A percentile compares a stretch with the other conserved stretches of the same genome.
Evolutionary conservation across 64 coral and sea anemone species (phyloP).

Genomic region (Montipora cactus): DNA sequence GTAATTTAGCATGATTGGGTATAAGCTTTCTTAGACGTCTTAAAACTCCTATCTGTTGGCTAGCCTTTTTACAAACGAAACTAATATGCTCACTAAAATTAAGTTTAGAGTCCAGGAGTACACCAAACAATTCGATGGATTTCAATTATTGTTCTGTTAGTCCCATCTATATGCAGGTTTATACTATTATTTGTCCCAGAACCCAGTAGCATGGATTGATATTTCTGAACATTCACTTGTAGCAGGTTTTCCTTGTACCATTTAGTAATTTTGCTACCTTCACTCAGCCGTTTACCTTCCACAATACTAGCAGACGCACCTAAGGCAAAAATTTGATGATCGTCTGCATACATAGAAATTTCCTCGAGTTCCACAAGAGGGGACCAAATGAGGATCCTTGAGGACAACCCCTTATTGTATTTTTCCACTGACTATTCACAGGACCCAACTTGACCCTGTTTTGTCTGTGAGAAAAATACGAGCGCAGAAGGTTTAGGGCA

Average conservation of each 20-base stretch:
- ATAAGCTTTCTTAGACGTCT: too few relatives aligned
- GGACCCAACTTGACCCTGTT: slow-evolving; percentile 23
- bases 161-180: background rate
- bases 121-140: background rate
- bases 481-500: slow-evolving; percentile 27
- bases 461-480: slow-evolving; percentile 34
- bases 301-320: slow-evolving; percentile 5
- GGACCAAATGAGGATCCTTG: slow-evolving; percentile 49
- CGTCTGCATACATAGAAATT: slow-evolving; percentile 11
- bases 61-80: slow-evolving; percentile 25
- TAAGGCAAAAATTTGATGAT: background rate
- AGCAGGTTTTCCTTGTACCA: too few relatives aligned
- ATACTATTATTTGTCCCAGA: too few relatives aligned
- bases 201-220: too few relatives aligned
- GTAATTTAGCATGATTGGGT: too few relatives aligned
- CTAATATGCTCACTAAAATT: background rate
- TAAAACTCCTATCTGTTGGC: background rate
- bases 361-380: slow-evolving; percentile 49
- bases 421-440: slow-evolving; percentile 33
- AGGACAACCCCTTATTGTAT: slow-evolving; percentile 47
- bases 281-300: background rate
- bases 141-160: background rate
- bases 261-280: too few relatives aligned
- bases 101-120: too few relatives aligned
- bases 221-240: too few relatives aligned